These are phyloP conservation scores for Hyposoter didymator DNA, from an alignment of 2,888 invertebrate genomes.

Conservation along the genomic window DNA sequence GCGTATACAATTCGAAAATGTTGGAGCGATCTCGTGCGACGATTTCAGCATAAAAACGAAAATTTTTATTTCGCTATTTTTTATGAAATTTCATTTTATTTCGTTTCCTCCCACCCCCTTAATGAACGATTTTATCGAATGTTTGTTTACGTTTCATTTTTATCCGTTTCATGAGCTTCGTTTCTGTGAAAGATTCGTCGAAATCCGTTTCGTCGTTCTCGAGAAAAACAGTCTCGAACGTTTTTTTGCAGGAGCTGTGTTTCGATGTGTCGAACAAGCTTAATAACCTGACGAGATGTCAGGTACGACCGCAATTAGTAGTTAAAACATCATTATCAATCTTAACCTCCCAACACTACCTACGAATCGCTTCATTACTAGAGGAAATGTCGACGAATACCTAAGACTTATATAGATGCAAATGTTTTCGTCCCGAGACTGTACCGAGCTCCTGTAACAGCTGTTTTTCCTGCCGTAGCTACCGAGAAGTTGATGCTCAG, in stretches of 20 bases:
- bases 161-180: too few relatives aligned
- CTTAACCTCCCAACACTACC: neutral
- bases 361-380: neutral
- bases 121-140: too few relatives aligned
- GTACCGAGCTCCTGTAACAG: slow-evolving; percentile 2
- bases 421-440: neutral
- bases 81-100: too few relatives aligned
- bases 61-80: neutral
- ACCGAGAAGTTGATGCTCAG: neutral
- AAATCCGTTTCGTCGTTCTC: too few relatives aligned
- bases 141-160: too few relatives aligned
- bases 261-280: neutral
- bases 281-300: neutral
- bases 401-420: neutral
- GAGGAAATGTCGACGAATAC: neutral
- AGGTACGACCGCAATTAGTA: too few relatives aligned
- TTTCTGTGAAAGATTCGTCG: too few relatives aligned
- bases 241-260: too few relatives aligned
- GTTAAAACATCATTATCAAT: neutral
- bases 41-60: neutral
- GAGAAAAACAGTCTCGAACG: too few relatives aligned
- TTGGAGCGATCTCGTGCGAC: neutral
- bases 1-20: neutral
- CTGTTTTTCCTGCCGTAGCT: slow-evolving; percentile 11
- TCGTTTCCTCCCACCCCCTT: too few relatives aligned